phyloP scores from a whole-genome alignment of 2,888 invertebrate species.

The Parelbella ahira region DNA sequence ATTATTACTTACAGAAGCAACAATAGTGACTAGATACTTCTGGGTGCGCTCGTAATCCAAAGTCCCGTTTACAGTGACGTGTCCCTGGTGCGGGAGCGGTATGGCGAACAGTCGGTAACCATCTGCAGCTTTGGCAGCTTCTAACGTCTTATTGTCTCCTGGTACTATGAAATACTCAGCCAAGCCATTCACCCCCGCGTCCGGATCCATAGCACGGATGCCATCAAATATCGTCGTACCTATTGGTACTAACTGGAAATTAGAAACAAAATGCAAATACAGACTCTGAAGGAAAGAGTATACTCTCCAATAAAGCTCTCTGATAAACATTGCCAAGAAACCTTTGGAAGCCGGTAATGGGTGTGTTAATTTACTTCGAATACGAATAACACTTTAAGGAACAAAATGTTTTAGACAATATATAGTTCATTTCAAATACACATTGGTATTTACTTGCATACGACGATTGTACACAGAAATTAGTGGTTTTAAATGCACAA shows the following conservation, averaged over 20 bases:
- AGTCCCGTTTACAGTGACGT: constrained; percentile 91
- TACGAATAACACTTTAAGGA: too few relatives aligned
- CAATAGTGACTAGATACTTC: constrained; percentile 91
- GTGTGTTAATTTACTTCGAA: too few relatives aligned
- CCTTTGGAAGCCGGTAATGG: too few relatives aligned
- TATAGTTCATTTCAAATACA: too few relatives aligned
- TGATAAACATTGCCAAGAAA: too few relatives aligned
- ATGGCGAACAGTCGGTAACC: constrained; percentile 92
- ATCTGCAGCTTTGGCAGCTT: constrained; percentile 82
- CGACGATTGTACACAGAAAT: too few relatives aligned
- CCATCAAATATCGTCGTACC: constrained; percentile 92
- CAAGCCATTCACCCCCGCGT: constrained; percentile 93
- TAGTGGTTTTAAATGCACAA: too few relatives aligned
- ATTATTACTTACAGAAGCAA: constrained; percentile 89
- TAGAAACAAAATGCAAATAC: too few relatives aligned
- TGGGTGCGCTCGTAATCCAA: constrained; percentile 94
- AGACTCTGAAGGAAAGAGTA: too few relatives aligned
- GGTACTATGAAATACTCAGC: constrained; percentile 92
- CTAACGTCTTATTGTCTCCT: constrained; percentile 72
- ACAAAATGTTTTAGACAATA: too few relatives aligned
- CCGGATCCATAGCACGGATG: constrained; percentile 89
- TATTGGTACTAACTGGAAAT: constrained; percentile 89
- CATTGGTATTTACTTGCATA: too few relatives aligned
- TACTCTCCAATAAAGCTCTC: too few relatives aligned
- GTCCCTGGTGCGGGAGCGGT: constrained; percentile 93